Evolutionary conservation across 2,797 vertebrate genomes (phyloP).

Genomic region (Numenius phaeopus): DNA sequence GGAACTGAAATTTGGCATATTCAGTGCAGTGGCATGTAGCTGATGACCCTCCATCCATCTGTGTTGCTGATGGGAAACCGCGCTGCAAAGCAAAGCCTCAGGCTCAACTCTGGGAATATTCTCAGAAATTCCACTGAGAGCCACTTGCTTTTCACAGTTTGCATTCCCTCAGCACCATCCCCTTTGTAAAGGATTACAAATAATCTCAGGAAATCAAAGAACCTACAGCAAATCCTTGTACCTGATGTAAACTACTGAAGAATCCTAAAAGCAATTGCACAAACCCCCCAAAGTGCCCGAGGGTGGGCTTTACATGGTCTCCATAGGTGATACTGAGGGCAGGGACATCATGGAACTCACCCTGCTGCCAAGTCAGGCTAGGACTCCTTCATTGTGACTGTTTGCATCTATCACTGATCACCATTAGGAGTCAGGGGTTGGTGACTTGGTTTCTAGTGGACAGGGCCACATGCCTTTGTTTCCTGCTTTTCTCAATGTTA

Average conservation of each 20-base stretch:
- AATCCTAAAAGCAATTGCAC: background rate
- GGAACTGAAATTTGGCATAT: background rate
- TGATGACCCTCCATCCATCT: background rate
- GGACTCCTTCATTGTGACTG: background rate
- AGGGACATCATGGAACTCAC: background rate
- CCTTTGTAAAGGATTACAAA: background rate
- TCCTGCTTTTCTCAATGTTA: background rate
- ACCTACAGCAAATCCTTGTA: background rate
- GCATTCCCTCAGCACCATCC: background rate
- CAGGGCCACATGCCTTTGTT: background rate
- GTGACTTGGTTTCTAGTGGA: background rate
- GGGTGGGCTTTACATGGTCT: background rate
- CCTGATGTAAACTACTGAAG: background rate
- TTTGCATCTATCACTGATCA: background rate
- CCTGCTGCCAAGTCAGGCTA: background rate
- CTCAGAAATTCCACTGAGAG: background rate
- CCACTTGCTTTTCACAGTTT: background rate
- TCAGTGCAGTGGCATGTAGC: background rate
- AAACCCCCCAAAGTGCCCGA: background rate
- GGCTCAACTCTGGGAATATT: background rate
- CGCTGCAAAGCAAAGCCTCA: background rate
- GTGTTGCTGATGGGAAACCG: background rate
- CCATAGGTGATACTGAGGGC: background rate
- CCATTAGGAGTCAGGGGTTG: background rate
- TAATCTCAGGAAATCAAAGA: background rate